phyloP scores from a whole-genome alignment of 2,888 invertebrate genomes.

The Tineola bisselliella region DNA sequence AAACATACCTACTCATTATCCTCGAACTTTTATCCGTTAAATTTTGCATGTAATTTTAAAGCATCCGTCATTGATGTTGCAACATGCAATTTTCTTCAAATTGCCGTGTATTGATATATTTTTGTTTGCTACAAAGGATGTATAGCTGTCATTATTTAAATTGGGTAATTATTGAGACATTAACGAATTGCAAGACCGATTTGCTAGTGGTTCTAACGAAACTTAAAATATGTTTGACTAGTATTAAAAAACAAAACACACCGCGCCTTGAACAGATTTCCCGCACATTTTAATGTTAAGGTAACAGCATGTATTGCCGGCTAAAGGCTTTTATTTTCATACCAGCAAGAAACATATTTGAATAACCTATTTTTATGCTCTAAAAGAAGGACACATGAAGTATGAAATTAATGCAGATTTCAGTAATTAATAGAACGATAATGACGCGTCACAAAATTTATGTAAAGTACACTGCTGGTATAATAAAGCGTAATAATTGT shows the following conservation, averaged over 20 bases:
- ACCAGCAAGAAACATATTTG: no score
- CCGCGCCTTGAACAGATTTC: no score
- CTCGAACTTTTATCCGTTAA: slow-evolving; percentile 21
- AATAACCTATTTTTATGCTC: no score
- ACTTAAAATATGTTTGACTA: no score
- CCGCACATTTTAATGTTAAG: no score
- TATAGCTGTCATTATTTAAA: background rate
- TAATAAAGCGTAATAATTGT: slow-evolving; percentile 28
- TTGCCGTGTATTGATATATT: background rate
- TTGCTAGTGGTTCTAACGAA: no score
- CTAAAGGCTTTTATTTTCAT: no score
- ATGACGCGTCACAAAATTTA: slow-evolving; percentile 29
- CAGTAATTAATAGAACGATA: background rate
- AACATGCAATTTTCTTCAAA: slow-evolving; percentile 26
- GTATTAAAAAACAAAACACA: no score
- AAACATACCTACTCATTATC: slow-evolving; percentile 18
- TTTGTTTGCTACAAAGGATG: background rate
- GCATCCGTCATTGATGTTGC: slow-evolving; percentile 21
- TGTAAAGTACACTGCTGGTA: slow-evolving; percentile 41
- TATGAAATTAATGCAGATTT: background rate
- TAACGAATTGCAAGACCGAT: background rate
- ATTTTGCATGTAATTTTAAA: slow-evolving; percentile 29
- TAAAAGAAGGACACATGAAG: no score
- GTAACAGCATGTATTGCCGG: no score
- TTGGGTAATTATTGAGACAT: background rate